phyloP scores from a whole-genome alignment of 2,888 invertebrate genomes.

The Caenorhabditis macrosperma region DNA sequence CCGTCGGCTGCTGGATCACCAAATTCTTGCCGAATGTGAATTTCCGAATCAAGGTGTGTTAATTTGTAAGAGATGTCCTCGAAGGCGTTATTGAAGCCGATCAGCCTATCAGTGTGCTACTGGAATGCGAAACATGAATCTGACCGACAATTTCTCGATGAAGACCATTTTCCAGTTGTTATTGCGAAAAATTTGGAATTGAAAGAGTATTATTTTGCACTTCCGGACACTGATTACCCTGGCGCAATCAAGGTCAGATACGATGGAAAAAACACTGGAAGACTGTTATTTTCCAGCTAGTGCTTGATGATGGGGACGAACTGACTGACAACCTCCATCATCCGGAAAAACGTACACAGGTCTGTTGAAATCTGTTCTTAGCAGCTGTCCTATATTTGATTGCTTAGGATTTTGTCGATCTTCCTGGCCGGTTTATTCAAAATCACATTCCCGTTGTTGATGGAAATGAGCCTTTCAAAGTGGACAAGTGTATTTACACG shows the following conservation, averaged over 20 bases:
- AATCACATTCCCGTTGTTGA: constrained; percentile 60
- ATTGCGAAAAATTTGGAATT: constrained; percentile 44
- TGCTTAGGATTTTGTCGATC: constrained; percentile 15
- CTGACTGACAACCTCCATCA: constrained; percentile 20
- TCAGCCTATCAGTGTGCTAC: constrained; percentile 57
- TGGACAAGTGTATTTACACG: constrained; percentile 65
- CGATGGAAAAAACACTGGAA: no score
- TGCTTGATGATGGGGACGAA: constrained; percentile 50
- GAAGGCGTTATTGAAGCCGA: constrained; percentile 39
- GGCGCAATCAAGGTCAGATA: constrained; percentile 60
- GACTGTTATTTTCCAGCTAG: constrained; percentile 29
- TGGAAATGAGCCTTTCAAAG: constrained; percentile 35
- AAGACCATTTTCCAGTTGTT: constrained; percentile 57
- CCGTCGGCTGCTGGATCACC: constrained; percentile 76
- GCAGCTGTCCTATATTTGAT: no score
- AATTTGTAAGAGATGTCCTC: neutral
- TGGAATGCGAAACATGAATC: constrained; percentile 53
- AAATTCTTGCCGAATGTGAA: constrained; percentile 65
- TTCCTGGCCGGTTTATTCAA: constrained; percentile 50
- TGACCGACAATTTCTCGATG: constrained; percentile 21
- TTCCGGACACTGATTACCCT: constrained; percentile 62
- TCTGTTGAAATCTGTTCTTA: no score
- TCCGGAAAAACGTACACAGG: constrained; percentile 20
- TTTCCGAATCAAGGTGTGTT: constrained; percentile 65
- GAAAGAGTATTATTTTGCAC: constrained; percentile 46